Base-by-base conservation (phyloP, 2,113 vertebrate species). In the Otus sunia region DNA sequence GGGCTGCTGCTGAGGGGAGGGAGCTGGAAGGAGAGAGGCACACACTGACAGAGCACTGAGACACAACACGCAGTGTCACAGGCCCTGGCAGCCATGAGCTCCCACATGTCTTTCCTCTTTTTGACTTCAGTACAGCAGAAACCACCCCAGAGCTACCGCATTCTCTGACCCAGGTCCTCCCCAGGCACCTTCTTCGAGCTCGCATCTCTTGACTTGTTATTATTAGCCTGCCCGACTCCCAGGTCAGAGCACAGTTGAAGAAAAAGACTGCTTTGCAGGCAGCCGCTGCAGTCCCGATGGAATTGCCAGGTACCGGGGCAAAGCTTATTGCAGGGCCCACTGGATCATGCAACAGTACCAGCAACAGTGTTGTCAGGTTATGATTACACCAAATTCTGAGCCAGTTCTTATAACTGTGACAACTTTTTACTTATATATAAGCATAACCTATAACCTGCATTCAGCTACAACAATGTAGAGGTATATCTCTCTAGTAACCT, bases 91-190 rank as follows among this genome's bases (percentile, higher is more conserved):
- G 41, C 36, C 64, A 77, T 5, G 6, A 68, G 34, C 11, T 80
- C 21, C 58, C 49, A 21, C 25, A 18, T 0, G 0, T n/a, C 50
- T 32, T 50, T 64, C 34, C 8, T 71, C 36, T 52, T 84, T 84
- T 86, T 55, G 8, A 52, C 52, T 67, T 67, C 60, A 53, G 2
- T 9, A 37, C 5, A 50, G 47, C 25, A 71, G n/a, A 81, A 75
- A 78, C 84, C 25, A 56, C 23, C 16, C 50, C 50, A 47, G 26
- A 77, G 18, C 32, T 55, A 26, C 29, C 78, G 63, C 1, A 0
- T 55, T 63, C 60, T 53, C 69, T 47, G 47, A 37, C 9, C 32
- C 49, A 58, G 32, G 41, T 90, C 25, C 56, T 86, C 34, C 10
- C 34, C 34, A 39, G 53, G 25, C n/a, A 92, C 41, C 16, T 45